Base-by-base conservation (phyloP, 2,888 invertebrate genomes). In the Thereva nobilitata region DNA sequence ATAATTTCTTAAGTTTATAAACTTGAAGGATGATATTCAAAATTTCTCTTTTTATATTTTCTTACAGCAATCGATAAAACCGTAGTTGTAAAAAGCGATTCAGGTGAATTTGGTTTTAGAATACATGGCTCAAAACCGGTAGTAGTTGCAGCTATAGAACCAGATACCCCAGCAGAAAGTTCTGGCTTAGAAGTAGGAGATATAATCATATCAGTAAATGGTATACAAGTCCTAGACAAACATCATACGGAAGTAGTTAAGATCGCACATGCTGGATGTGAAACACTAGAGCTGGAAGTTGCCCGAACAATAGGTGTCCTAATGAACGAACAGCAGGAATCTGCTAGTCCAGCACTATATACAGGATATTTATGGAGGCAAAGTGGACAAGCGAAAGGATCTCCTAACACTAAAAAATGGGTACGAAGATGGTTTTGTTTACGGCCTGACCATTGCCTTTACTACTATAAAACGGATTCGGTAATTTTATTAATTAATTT, bases 61-160 rank as follows among this genome's bases (percentile, higher is more conserved):
- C 34, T 70, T 70, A 4, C 82, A 95, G 95, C 93, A 80, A 90
- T 92, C 75, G 94, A 95, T 82, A 94, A 95, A 80, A 89, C 89
- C 12, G 91, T 95, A 41, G 85, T 90, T 64, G 91, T 95, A 4
- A 87, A 88, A 71, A 87, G 92, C 61, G 90, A 91, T 73, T 88
- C 90, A 35, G 93, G 93, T 44, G 96, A 95, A 78, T 97, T 95
- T 78, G 96, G 96, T 9, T 95, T 97, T 80, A 88, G 97, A 69
- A 95, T 97, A 76, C 94, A 96, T 75, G 96, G 96, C 37, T 93
- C 94, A 67, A 92, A 93, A 76, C 97, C 97, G 1, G 95, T 96
- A n/a, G 94, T 96, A 9, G 95, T 97, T 38, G 95, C 96, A 4
- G 94, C 94, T 23, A 95, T 97, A 72, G 96, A 96, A 82, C 91